Percentiles rank a stretch among this genome's conserved stretches.
These are phyloP conservation scores for Shargacucullia verbasci DNA, from an alignment of 2,888 invertebrate species.

Conservation along the genomic window DNA sequence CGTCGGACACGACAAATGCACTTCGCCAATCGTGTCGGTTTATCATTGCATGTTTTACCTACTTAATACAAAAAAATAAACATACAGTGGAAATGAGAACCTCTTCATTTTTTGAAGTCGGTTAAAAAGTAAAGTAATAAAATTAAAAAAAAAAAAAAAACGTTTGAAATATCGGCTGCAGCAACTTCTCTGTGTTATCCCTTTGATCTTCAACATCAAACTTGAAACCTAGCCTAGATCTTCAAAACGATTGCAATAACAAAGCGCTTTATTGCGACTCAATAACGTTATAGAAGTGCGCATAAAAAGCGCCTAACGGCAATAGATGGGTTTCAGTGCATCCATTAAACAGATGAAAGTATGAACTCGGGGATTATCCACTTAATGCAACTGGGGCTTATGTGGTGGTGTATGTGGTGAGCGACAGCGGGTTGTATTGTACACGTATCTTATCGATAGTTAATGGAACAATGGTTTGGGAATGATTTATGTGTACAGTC, in stretches of 20 bases:
- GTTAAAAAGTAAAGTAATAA: no score
- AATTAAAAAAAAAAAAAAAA: no score
- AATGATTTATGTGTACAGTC: no score
- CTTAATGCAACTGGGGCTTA: constrained; percentile 77
- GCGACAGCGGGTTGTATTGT: constrained; percentile 42
- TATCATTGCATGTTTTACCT: no score
- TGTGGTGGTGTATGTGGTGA: constrained; percentile 41
- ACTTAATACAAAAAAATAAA: no score
- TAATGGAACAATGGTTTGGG: neutral
- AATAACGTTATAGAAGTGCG: constrained; percentile 63
- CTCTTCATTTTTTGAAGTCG: no score
- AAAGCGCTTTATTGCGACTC: constrained; percentile 33
- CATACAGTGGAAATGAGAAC: no score
- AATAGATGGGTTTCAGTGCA: constrained; percentile 81
- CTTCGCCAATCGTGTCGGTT: no score
- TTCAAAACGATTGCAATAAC: constrained; percentile 47
- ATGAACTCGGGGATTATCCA: constrained; percentile 83
- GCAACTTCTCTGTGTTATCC: constrained; percentile 12
- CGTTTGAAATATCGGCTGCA: neutral
- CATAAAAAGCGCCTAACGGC: constrained; percentile 73
- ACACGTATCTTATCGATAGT: neutral
- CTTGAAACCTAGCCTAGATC: constrained; percentile 31
- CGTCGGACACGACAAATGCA: no score
- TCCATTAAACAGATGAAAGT: constrained; percentile 85
- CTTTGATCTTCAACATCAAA: constrained; percentile 13